Evolutionary conservation across 2,797 vertebrate genomes (phyloP).

Genomic region (Spinus pinus): DNA sequence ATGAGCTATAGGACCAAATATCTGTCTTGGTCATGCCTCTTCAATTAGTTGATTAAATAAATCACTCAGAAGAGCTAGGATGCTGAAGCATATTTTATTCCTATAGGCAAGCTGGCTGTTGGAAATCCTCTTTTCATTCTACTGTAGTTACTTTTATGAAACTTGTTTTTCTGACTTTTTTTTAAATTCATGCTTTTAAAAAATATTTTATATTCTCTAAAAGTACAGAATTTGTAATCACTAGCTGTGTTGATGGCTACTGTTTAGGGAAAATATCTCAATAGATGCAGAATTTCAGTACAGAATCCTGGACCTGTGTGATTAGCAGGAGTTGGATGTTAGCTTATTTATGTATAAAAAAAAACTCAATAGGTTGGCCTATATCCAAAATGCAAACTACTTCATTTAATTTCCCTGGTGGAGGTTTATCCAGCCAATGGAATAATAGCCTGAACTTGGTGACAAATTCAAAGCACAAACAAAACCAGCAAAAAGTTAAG

Average conservation of each 20-base stretch:
- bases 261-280: background rate
- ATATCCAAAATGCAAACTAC: background rate
- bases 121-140: background rate
- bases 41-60: conserved; percentile 36
- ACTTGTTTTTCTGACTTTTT: background rate
- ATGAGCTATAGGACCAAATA: background rate
- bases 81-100: background rate
- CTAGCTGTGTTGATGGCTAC: background rate
- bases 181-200: background rate
- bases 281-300: background rate
- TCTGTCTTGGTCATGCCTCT: background rate
- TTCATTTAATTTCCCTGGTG: background rate
- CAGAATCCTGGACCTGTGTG: background rate
- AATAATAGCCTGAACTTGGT: background rate
- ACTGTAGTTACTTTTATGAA: background rate
- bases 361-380: background rate
- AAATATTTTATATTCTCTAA: background rate
- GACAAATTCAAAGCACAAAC: background rate
- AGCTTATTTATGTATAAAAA: background rate
- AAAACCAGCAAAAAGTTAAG: background rate
- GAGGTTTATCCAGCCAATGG: background rate
- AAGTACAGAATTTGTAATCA: background rate
- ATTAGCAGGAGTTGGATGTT: background rate
- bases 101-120: background rate
- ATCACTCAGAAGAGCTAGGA: background rate